phyloP scores from a whole-genome alignment of 2,113 vertebrate species.

The Menura novaehollandiae region DNA sequence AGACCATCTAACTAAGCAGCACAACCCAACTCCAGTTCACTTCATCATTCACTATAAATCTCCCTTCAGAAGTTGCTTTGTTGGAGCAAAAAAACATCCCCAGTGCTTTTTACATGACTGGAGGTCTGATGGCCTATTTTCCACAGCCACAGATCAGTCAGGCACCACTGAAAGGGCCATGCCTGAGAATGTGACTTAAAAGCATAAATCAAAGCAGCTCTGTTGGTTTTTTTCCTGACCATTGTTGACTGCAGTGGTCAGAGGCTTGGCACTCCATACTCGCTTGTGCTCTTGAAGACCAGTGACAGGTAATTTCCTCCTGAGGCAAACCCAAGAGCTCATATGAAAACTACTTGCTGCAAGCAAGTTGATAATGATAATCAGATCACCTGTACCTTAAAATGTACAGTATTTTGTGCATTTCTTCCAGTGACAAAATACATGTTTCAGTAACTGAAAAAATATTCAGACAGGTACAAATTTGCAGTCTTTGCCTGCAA shows the following conservation, averaged over 20 bases:
- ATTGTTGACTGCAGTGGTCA: neutral
- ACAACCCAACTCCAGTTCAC: neutral
- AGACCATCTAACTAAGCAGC: neutral
- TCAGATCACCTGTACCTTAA: neutral
- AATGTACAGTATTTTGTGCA: neutral
- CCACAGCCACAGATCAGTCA: neutral
- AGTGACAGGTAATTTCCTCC: neutral
- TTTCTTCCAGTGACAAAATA: neutral
- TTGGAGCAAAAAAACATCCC: neutral
- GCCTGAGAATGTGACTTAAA: neutral
- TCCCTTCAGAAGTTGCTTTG: neutral
- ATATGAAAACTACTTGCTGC: neutral
- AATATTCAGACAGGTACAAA: neutral
- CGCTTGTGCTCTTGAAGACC: neutral
- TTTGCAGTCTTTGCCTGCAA: neutral
- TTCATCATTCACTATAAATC: neutral
- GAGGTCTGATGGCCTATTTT: neutral
- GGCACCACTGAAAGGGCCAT: neutral
- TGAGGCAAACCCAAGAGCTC: neutral
- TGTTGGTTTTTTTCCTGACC: neutral
- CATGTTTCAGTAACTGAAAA: neutral
- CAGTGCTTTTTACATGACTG: neutral
- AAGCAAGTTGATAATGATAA: neutral
- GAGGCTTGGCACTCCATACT: neutral
- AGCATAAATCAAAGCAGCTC: neutral